These are phyloP conservation scores for Pseudococcus longispinus DNA, from an alignment of 2,888 invertebrate species.

Conservation along the genomic window DNA sequence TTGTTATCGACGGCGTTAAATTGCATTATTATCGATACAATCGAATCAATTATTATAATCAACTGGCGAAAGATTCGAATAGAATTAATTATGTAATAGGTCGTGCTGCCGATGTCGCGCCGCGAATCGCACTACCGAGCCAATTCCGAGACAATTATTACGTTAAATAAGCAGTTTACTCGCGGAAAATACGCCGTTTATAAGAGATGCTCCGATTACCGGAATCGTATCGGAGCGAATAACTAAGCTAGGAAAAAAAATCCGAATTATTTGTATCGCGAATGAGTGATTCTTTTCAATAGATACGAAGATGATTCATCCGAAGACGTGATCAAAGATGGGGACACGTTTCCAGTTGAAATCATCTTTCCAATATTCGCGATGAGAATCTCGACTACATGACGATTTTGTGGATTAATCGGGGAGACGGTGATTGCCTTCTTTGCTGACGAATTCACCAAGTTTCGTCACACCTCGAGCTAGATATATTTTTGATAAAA, in stretches of 20 bases:
- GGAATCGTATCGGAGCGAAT: neutral
- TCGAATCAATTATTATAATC: constrained; percentile 45
- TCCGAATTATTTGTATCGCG: neutral
- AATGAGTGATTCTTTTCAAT: neutral
- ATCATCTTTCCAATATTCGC: neutral
- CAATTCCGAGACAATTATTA: neutral
- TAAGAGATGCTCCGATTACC: constrained; percentile 8
- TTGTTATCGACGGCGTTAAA: constrained; percentile 11
- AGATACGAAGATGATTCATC: neutral
- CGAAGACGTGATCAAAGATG: constrained; percentile 3
- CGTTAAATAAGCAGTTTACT: neutral
- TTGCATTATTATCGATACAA: constrained; percentile 35
- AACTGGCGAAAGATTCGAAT: neutral
- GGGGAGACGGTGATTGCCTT: neutral
- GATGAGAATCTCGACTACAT: neutral
- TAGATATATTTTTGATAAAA: neutral
- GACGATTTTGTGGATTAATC: neutral
- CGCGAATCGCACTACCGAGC: neutral
- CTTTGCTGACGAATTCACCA: neutral
- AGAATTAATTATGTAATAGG: constrained; percentile 13
- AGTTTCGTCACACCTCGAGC: neutral
- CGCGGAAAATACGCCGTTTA: neutral
- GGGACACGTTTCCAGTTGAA: constrained; percentile 5
- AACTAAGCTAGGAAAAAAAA: neutral
- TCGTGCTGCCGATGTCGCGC: neutral